Conservation (phyloP, 2,797 vertebrate genomes). For the Gastrophryne carolinensis region DNA sequence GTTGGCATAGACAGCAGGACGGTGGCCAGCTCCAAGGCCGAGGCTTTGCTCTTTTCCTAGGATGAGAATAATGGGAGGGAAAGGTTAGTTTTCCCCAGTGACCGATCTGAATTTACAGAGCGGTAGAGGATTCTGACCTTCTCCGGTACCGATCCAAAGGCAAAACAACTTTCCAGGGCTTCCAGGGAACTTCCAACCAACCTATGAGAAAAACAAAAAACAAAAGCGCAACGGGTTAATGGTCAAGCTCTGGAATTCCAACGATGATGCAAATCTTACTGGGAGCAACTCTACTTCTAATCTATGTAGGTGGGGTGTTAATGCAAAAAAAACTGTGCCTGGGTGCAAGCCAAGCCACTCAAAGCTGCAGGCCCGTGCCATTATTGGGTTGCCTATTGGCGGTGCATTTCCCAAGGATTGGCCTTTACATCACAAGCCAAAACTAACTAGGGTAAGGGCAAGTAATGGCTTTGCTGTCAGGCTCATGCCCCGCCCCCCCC, state of each 20-base stretch:
- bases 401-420: not conserved
- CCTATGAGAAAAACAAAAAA: conserved; percentile 72
- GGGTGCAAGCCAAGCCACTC: conserved; percentile 36
- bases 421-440: not conserved
- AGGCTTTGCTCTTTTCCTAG: conserved; percentile 87
- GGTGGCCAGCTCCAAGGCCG: conserved; percentile 92
- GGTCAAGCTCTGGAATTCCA: too few species aligned
- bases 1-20: conserved; percentile 92
- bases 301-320: conserved; percentile 19
- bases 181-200: conserved; percentile 97
- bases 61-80: not conserved
- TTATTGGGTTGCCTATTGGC: not conserved
- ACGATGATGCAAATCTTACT: too few species aligned
- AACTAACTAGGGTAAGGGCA: too few species aligned
- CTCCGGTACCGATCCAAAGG: conserved; percentile 88
- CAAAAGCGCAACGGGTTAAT: not conserved
- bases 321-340: conserved; percentile 25
- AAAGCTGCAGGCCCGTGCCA: conserved; percentile 23
- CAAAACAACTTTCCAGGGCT: conserved; percentile 97
- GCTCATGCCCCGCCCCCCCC: conserved; percentile 17
- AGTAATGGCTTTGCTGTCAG: not conserved
- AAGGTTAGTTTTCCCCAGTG: not conserved
- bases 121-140: conserved; percentile 71
- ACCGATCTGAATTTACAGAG: not conserved
- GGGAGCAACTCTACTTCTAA: not conserved